Evolutionary conservation across 2,797 vertebrate genomes (phyloP).

Genomic region (Taenioides sp.): DNA sequence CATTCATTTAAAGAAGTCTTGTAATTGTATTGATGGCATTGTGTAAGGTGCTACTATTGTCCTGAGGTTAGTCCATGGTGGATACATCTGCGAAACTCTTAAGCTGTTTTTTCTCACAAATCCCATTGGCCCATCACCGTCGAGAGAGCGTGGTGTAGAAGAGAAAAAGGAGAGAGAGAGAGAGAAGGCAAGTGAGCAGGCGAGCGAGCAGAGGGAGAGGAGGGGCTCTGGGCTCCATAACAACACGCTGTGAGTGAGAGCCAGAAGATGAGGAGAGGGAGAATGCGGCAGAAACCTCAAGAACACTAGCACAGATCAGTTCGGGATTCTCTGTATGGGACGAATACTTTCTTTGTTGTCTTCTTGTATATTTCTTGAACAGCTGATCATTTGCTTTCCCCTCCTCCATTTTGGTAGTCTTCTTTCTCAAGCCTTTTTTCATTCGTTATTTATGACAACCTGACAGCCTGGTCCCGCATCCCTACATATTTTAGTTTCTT

Average conservation of each 20-base stretch:
- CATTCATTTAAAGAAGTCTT: background rate
- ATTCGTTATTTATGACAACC: conserved; percentile 34
- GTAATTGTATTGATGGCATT: background rate
- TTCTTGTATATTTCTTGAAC: conserved; percentile 7
- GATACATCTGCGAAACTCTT: conserved; percentile 15
- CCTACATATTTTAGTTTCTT: background rate
- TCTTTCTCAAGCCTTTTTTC: conserved; percentile 13
- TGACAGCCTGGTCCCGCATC: conserved; percentile 30
- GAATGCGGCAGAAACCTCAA: conserved; percentile 66
- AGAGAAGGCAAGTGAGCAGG: conserved; percentile 11
- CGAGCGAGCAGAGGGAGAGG: conserved; percentile 32
- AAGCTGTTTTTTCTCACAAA: conserved; percentile 10
- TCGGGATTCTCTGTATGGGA: conserved; percentile 21
- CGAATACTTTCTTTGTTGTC: conserved; percentile 24
- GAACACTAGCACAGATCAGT: conserved; percentile 39
- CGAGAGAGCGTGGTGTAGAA: background rate
- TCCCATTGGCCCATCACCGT: conserved; percentile 23
- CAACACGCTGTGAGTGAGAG: conserved; percentile 43
- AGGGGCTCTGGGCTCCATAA: conserved; percentile 57
- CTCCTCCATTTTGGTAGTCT: conserved; percentile 8
- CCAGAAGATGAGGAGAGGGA: conserved; percentile 41
- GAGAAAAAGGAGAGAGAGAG: background rate
- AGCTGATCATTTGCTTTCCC: background rate
- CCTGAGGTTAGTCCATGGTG: conserved; percentile 17
- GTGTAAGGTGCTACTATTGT: conserved; percentile 12